Base-by-base conservation (phyloP, 2,797 vertebrate species). In the Sebastes jordani region DNA sequence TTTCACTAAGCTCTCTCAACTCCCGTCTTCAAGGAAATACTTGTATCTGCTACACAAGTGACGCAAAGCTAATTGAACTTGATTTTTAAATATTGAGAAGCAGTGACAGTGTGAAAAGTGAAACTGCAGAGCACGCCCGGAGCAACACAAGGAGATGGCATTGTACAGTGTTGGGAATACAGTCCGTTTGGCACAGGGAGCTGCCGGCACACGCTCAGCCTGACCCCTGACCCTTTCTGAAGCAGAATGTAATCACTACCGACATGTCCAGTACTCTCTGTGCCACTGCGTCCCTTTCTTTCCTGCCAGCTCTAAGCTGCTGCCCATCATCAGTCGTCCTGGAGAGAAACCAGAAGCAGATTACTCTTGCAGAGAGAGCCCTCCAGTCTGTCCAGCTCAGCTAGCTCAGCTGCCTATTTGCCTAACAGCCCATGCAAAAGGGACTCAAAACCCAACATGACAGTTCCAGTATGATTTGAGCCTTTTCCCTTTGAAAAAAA, bases 221-320 rank as follows among this genome's bases (percentile, higher is more conserved):
- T 81, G 88, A 92, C 91, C 89, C 36, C 68, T 91, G 91, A 91
- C 91, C 90, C 73, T 58, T 49, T 73, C 71, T 71, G 75, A 81
- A 86, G 81, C 76, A 55, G 81, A 91, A 85, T 74, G 82, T 92
- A 93, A 95, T 93, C 73, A 75, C 70, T 79, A 74, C 74, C 34
- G 90, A 93, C 91, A 68, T 82, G 86, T 82, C 76, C 83, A 89
- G 88, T 81, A 74, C 84, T 90, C 81, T 83, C 74, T 82, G 73
- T 85, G 86, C 85, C 86, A 84, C 83, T 64, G 72, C 5, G 20
- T 72, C 71, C 68, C 82, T 67, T 71, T 84, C 29, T 69, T 38
- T 84, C 25, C 61, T 85, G 79, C 84, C 67, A 85, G 81, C 85
- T 86, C 72, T 56, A 78, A 86, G 86, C 85, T 88, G 85, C 88